Base-by-base conservation (phyloP, 2,888 invertebrate species). In the Melanchra persicariae region DNA sequence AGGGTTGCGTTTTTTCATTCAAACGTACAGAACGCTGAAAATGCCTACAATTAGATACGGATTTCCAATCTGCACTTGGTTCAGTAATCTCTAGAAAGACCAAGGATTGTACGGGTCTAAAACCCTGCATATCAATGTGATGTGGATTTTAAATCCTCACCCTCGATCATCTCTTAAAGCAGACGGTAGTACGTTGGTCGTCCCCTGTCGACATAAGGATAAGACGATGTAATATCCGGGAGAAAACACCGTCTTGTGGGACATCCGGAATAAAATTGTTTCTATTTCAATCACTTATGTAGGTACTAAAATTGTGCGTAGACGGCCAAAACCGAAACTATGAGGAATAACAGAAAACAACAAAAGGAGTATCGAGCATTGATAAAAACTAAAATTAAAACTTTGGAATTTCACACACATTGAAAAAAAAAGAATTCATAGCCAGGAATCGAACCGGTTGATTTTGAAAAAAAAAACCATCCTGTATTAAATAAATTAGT, bases 201-300 rank as follows among this genome's bases (percentile, higher is more conserved):
- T 26, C 12, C 22, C 22, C 6, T 22, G 26, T 17, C 24, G 67
- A 30, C 67, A 22, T 34, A 63, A 34, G 65, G 40, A 51, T 65
- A 67, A 49, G 40, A 30, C 22, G n/a, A n/a, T 34, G 63, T 49
- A 51, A 67, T 67, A 40, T 51, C 51, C 40, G 66, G 22, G n/a
- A 1, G 22, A 51, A 40, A 22, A 65, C 22, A 40, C 40, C 26
- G 26, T 40, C 15, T 37, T 37, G 37, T 26, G 26, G 17, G 37
- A 64, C 26, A n/a, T 26, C 47, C n/a, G 17, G 26, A 26, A 65
- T 40, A 17, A 64, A 51, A 51, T 51, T 22, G 65, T 37, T 63
- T 45, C n/a, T 10, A 63, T 64, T 63, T 60, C 19, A 34, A 37
- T 37, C 37, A 37, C 10, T 12, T 37, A 37, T 30, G 2, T 30